Evolutionary conservation across 2,888 invertebrate genomes (phyloP).

Genomic region (Schizotus pectinicornis): DNA sequence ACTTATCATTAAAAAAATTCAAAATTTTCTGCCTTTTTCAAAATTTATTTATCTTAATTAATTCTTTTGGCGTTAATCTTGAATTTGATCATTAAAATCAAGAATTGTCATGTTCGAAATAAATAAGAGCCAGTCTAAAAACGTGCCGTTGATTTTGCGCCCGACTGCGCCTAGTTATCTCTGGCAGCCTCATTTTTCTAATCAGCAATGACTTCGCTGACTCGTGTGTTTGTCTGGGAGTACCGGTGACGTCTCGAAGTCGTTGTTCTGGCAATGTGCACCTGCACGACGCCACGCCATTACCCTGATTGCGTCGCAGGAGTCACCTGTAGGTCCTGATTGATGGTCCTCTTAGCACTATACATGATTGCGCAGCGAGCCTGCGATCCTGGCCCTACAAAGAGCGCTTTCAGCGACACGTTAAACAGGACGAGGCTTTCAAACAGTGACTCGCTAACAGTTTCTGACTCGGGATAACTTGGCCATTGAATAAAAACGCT

Average conservation of each 20-base stretch:
- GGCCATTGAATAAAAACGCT: constrained; percentile 3
- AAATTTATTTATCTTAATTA: no score
- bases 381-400: constrained; percentile 1
- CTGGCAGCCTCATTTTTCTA: no score
- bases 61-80: no score
- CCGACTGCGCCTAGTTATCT: no score
- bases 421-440: constrained; percentile 1
- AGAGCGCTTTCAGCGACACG: constrained; percentile 3
- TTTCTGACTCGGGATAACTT: neutral
- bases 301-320: constrained; percentile 49
- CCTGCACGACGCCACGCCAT: constrained; percentile 41
- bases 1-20: no score
- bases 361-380: constrained; percentile 34
- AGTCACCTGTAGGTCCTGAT: constrained; percentile 52
- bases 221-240: neutral
- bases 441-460: neutral
- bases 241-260: constrained; percentile 4
- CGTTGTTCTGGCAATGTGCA: constrained; percentile 23
- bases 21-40: no score
- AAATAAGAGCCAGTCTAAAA: no score
- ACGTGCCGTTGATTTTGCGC: no score
- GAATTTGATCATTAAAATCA: no score
- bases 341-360: constrained; percentile 52
- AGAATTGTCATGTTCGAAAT: no score
- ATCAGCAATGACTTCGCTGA: no score